Evolutionary conservation across 2,888 invertebrate genomes (phyloP), one percentile per base, ranked within the genome.

Genomic region (Eremobia ochroleuca): DNA sequence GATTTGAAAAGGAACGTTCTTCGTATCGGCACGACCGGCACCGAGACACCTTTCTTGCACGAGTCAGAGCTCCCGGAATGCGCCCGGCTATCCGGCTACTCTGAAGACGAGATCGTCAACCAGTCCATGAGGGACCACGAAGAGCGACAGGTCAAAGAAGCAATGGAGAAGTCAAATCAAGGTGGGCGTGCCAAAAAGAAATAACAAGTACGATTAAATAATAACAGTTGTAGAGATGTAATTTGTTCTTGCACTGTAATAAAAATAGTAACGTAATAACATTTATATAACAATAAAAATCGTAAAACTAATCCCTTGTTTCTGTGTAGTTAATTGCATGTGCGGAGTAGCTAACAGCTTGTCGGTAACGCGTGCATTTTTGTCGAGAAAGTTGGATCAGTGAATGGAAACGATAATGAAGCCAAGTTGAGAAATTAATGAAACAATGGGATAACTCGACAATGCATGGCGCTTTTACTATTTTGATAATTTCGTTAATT

Each of bases 1-100:
- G 99, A 99, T 94, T 96, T 99, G 89, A 98, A 98, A 92, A 97
- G 97, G 67, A 99, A 99, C 94, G 97, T 99, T 5, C 97, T 99
- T 52, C 97, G 97, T 84, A 99, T 99, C 90, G 99, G 99, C 58
- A 99, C 99, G 0, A 99, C 99, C 0, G 99, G 99, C 52, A 99
- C 99, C 0, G 98, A 98, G 93, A 99, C 99, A 0, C 96, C 97
- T 0, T 99, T 99, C 95, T 97, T 99, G 86, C 97, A 98, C 0
- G 99, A 99, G 82, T 95, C 96, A 0, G 96, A 97, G 0, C 90
- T 96, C 55, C 97, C 97, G 0, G 98, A 98, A 79, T 98, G 98
- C 93, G 99, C 99, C 1, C 97, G 99, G 37, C 97, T 99, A 49
- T 98, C 98, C 40, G 97, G 97, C 15, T 96, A 95, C 79, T 97